Percentiles rank a stretch among this genome's conserved stretches.
These are phyloP conservation scores for Vanessa tameamea DNA, from an alignment of 1,140 invertebrate genomes.

Conservation along the genomic window DNA sequence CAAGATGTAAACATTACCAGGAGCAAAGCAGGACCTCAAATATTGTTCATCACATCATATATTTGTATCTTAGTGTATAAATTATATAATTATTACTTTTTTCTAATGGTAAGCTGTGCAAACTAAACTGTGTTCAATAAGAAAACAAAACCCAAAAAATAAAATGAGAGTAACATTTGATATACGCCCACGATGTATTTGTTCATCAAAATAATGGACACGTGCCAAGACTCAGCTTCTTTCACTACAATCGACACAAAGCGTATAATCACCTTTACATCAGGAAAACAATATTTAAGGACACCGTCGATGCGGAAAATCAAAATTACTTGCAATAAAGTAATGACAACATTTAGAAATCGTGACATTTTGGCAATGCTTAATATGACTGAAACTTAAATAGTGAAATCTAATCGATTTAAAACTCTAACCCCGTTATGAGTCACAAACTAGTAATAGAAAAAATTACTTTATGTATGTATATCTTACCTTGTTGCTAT, in stretches of 20 bases:
- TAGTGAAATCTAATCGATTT: slow-evolving; percentile 1
- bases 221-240: slow-evolving; percentile 60
- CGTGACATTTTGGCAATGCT: slow-evolving; percentile 12
- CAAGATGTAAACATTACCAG: too few species aligned
- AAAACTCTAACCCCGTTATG: slow-evolving; percentile 13
- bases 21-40: too few species aligned
- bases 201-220: slow-evolving; percentile 77
- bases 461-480: slow-evolving; percentile 2
- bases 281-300: slow-evolving; percentile 38
- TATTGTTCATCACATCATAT: too few species aligned
- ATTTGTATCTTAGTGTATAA: too few species aligned
- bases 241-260: slow-evolving; percentile 53
- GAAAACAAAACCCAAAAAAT: slow-evolving; percentile 35
- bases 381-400: not conserved
- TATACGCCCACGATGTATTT: slow-evolving; percentile 53
- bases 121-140: slow-evolving; percentile 26
- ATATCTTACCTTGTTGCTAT: slow-evolving; percentile 79
- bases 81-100: too few species aligned
- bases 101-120: not conserved
- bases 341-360: slow-evolving; percentile 32
- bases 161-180: slow-evolving; percentile 57
- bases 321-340: slow-evolving; percentile 9
- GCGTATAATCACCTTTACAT: slow-evolving; percentile 68
- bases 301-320: slow-evolving; percentile 17
- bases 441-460: slow-evolving; percentile 24